Conservation (phyloP, 2,797 vertebrate genomes). For the Karalla daura region DNA sequence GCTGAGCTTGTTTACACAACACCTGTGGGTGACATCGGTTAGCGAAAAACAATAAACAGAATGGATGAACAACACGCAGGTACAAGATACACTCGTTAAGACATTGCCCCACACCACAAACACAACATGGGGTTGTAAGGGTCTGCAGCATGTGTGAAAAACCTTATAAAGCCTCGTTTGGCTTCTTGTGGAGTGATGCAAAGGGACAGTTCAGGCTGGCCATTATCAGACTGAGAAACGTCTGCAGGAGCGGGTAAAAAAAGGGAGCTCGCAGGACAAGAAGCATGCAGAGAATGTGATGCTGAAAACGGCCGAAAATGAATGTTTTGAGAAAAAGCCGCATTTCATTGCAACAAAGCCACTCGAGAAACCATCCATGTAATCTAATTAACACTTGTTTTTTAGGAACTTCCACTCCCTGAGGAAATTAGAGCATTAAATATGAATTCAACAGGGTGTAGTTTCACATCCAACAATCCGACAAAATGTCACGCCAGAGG, state of each 20-base stretch:
- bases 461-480: not conserved
- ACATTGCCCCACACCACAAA: not conserved
- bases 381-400: not conserved
- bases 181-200: not conserved
- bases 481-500: not conserved
- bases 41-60: not conserved
- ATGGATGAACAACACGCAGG: too few relatives aligned
- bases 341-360: not conserved
- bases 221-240: too few relatives aligned
- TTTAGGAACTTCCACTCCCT: not conserved
- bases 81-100: too few relatives aligned
- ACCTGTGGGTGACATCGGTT: not conserved
- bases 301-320: not conserved
- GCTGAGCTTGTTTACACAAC: not conserved
- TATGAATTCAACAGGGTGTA: not conserved
- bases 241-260: too few relatives aligned
- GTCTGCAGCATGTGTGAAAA: not conserved
- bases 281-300: too few relatives aligned
- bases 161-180: not conserved
- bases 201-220: too few relatives aligned
- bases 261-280: too few relatives aligned
- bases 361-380: not conserved
- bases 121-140: not conserved
- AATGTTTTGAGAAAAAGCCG: not conserved
- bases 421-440: not conserved